Evolutionary conservation across 2,113 vertebrate genomes (phyloP).

Genomic region (Athene noctua): DNA sequence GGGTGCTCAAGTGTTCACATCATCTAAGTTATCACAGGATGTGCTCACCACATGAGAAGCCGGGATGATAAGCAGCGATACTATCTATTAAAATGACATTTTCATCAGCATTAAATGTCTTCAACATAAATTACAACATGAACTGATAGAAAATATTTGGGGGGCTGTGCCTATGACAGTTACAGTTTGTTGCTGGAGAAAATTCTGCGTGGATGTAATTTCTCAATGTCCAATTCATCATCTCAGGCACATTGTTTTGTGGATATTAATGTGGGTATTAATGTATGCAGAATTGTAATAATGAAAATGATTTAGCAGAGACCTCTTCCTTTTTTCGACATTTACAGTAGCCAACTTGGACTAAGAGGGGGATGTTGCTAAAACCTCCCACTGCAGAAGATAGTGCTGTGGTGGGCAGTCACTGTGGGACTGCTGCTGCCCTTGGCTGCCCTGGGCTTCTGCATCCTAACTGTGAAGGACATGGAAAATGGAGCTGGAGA

Average conservation of each 20-base stretch:
- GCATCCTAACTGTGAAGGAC: fast-evolving
- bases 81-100: not conserved
- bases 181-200: not conserved
- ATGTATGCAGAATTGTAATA: not conserved
- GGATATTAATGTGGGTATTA: not conserved
- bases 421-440: not conserved
- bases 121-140: not conserved
- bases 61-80: not conserved
- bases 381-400: not conserved
- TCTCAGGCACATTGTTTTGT: not conserved
- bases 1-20: not conserved
- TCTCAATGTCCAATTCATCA: not conserved
- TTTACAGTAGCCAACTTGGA: not conserved
- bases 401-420: not conserved
- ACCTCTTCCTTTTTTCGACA: not conserved
- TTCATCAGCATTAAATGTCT: not conserved
- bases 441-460: not conserved
- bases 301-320: not conserved
- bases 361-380: not conserved
- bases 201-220: not conserved
- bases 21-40: not conserved
- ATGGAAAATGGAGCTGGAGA: not conserved
- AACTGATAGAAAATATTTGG: not conserved
- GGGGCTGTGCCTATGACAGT: not conserved
- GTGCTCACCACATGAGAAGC: not conserved